A percentile compares a stretch with the other conserved stretches of the same genome.
Evolutionary conservation across 2,113 vertebrate genomes (phyloP).

Genomic region (Fukomys damarensis): DNA sequence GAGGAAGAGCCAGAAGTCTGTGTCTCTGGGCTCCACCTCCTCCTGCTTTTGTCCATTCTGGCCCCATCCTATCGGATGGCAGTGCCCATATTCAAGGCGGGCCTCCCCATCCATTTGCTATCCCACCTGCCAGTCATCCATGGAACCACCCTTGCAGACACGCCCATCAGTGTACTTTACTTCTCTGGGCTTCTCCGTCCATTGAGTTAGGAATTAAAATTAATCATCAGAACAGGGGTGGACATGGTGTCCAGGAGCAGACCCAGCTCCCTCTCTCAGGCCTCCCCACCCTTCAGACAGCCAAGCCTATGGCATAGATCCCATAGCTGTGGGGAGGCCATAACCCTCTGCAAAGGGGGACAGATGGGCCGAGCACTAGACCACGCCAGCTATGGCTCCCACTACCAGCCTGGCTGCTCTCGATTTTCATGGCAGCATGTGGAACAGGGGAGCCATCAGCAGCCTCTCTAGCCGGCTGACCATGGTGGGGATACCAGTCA

Average conservation of each 20-base stretch:
- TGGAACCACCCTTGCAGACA: background rate
- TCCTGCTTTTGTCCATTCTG: background rate
- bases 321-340: too few relatives aligned
- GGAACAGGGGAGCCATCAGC: background rate
- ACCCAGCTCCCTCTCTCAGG: background rate
- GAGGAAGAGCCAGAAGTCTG: background rate
- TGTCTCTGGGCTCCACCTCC: background rate
- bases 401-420: background rate
- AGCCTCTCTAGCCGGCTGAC: background rate
- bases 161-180: background rate
- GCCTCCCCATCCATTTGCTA: background rate
- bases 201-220: background rate
- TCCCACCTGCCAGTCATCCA: background rate
- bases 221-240: background rate
- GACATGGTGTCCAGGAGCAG: background rate
- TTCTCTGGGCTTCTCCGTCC: background rate
- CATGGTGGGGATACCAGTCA: background rate
- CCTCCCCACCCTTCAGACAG: background rate
- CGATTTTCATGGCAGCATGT: background rate
- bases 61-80: background rate
- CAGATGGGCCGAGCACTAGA: background rate
- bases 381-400: background rate
- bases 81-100: background rate
- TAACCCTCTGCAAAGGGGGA: background rate
- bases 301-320: background rate